Conservation (phyloP, 2,888 invertebrate species). For the Polydrusus tereticollis region DNA sequence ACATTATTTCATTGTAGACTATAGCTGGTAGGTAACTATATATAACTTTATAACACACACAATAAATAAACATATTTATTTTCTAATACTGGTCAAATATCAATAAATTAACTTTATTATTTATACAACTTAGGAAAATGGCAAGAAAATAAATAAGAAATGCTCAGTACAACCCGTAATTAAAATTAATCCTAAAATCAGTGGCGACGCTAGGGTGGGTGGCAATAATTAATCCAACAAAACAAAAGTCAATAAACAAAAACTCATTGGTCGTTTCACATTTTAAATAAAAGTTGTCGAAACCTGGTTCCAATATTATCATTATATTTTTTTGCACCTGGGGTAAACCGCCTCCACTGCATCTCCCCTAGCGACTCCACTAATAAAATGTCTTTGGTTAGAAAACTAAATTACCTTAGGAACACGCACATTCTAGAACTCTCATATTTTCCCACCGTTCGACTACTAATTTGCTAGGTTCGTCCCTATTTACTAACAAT, state of each 20-base stretch:
- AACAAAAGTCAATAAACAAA: too few relatives aligned
- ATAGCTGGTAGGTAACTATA: neutral
- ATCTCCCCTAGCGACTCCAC: too few relatives aligned
- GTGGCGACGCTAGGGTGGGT: too few relatives aligned
- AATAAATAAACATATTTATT: constrained; percentile 24
- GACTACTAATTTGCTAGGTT: constrained; percentile 73
- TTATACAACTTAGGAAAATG: constrained; percentile 46
- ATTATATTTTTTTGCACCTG: too few relatives aligned
- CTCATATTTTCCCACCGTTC: constrained; percentile 80
- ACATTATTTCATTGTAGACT: neutral
- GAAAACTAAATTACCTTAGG: constrained; percentile 64
- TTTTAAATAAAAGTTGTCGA: too few relatives aligned
- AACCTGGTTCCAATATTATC: too few relatives aligned
- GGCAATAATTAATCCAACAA: too few relatives aligned
- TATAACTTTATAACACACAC: neutral
- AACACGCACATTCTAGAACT: constrained; percentile 80
- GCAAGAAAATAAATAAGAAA: constrained; percentile 56
- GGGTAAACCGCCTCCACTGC: too few relatives aligned
- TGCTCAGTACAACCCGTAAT: constrained; percentile 63
- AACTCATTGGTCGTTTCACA: too few relatives aligned
- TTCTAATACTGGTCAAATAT: constrained; percentile 42
- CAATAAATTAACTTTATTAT: constrained; percentile 38
- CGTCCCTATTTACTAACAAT: constrained; percentile 75
- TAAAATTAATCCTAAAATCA: constrained; percentile 51
- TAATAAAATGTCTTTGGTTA: constrained; percentile 23